Evolutionary conservation across 2,797 vertebrate species (phyloP).

Genomic region (Prionace glauca): DNA sequence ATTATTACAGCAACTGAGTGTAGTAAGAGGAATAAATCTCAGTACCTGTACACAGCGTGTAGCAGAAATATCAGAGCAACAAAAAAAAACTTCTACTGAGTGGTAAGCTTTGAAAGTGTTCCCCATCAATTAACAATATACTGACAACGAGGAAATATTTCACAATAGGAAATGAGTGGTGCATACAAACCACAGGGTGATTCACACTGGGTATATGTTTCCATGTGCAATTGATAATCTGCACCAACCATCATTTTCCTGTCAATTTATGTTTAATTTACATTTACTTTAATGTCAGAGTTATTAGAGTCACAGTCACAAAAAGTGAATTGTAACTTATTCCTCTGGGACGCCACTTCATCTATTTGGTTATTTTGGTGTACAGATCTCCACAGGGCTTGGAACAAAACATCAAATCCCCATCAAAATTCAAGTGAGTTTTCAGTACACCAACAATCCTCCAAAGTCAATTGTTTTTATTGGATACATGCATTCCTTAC

Average conservation of each 20-base stretch:
- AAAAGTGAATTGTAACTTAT: too few relatives aligned
- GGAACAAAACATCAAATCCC: too few relatives aligned
- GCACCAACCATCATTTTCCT: too few relatives aligned
- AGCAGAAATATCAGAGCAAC: background rate
- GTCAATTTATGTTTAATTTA: too few relatives aligned
- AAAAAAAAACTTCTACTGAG: background rate
- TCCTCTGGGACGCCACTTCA: too few relatives aligned
- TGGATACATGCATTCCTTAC: background rate
- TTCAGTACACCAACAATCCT: background rate
- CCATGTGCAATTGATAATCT: background rate
- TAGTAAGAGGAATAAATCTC: background rate
- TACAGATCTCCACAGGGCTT: too few relatives aligned
- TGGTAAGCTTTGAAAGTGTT: background rate
- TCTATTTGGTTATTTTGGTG: too few relatives aligned
- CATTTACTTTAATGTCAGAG: too few relatives aligned
- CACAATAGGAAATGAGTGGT: background rate
- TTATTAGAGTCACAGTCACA: too few relatives aligned
- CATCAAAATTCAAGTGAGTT: background rate
- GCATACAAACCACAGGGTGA: background rate
- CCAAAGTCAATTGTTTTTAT: background rate
- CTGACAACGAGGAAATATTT: background rate
- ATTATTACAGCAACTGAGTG: background rate
- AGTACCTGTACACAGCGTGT: too few relatives aligned
- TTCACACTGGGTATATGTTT: background rate
- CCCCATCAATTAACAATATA: background rate